Conservation (phyloP, 2,888 invertebrate species). For the Drosophila nr. perissopoda region DNA sequence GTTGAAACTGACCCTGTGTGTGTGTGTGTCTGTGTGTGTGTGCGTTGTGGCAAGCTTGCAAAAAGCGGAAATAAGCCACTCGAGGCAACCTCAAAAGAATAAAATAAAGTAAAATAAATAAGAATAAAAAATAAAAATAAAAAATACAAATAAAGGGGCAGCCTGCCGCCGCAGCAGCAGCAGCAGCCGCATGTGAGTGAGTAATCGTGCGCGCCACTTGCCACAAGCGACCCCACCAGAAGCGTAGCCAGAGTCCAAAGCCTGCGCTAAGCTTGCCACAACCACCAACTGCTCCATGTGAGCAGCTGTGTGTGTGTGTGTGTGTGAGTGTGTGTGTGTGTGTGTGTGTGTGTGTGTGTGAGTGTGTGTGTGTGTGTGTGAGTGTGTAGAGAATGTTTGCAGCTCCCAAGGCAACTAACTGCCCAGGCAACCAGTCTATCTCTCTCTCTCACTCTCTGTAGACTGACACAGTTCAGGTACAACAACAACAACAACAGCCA, state of each 20-base stretch:
- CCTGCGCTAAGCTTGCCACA: slow-evolving; percentile 24
- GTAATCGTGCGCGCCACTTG: slow-evolving; percentile 73
- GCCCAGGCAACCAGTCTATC: neutral
- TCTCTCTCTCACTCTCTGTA: neutral
- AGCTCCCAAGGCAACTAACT: neutral
- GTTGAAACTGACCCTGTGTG: slow-evolving; percentile 48
- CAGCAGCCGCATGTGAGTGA: slow-evolving; percentile 36
- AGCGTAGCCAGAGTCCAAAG: slow-evolving; percentile 28
- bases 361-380: neutral
- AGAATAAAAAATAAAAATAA: neutral
- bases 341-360: neutral
- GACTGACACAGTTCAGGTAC: slow-evolving; percentile 19
- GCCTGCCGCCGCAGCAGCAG: neutral
- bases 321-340: neutral
- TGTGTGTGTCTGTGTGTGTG: neutral
- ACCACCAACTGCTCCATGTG: slow-evolving; percentile 1
- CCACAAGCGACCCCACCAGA: slow-evolving; percentile 40
- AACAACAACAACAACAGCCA: neutral
- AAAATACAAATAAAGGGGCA: neutral
- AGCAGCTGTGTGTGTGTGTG: neutral
- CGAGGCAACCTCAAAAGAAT: slow-evolving; percentile 68
- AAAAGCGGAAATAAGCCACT: slow-evolving; percentile 78
- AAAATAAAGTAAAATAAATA: neutral
- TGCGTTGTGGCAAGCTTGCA: slow-evolving; percentile 32
- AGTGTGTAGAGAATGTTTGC: slow-evolving; percentile 1